These are phyloP conservation scores for Stegana nigrithorax DNA, from an alignment of 2,888 invertebrate species.

Conservation along the genomic window DNA sequence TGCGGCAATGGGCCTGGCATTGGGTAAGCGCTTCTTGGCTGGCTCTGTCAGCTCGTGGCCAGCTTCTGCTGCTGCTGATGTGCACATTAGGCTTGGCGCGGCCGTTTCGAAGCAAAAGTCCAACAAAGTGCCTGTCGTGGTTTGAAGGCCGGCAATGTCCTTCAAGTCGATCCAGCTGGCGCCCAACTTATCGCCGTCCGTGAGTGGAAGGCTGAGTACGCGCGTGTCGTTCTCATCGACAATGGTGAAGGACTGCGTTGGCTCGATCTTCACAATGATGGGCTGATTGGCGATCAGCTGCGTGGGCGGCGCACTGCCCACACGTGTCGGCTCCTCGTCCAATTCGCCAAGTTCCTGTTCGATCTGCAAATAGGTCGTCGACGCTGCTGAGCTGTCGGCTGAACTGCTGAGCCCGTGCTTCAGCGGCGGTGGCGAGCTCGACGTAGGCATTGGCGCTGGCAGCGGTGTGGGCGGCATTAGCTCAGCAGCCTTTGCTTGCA, in stretches of 20 bases:
- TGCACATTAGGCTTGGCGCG: conserved; percentile 16
- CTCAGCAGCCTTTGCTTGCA: conserved; percentile 40
- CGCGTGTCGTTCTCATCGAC: conserved; percentile 66
- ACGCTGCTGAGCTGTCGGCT: conserved; percentile 35
- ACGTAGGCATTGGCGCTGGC: not conserved
- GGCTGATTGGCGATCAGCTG: conserved; percentile 56
- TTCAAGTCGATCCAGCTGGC: conserved; percentile 67
- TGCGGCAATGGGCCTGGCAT: conserved; percentile 25
- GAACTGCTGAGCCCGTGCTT: too few species aligned
- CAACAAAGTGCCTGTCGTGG: conserved; percentile 49
- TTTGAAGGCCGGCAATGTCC: conserved; percentile 64
- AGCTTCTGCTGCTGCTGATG: too few species aligned
- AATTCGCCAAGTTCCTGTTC: conserved; percentile 50
- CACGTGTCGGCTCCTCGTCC: conserved; percentile 42
- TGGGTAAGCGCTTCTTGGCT: conserved; percentile 42
- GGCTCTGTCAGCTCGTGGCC: conserved; percentile 34
- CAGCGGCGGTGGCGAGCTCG: conserved; percentile 26
- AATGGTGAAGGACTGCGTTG: conserved; percentile 66
- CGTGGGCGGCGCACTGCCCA: conserved; percentile 34
- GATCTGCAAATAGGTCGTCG: conserved; percentile 50
- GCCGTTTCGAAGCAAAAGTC: conserved; percentile 59
- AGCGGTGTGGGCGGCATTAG: conserved; percentile 21
- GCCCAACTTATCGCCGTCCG: conserved; percentile 64
- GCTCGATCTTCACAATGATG: conserved; percentile 66
- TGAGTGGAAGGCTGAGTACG: conserved; percentile 63